Conservation (phyloP, 2,113 vertebrate genomes). For the Elgaria multicarinata region DNA sequence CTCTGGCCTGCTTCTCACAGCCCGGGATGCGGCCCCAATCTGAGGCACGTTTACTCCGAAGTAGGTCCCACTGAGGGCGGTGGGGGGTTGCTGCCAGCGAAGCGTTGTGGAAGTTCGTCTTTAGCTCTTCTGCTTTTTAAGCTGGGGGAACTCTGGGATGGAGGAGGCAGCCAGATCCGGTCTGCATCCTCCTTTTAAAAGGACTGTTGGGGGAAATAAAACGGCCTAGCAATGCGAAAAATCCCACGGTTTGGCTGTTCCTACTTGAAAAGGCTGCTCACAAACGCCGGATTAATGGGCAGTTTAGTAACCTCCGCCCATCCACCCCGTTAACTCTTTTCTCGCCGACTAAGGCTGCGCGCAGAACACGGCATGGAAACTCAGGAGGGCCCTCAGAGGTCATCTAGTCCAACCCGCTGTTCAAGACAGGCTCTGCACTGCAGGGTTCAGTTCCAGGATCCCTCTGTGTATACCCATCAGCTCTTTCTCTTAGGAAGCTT, state of each 20-base stretch:
- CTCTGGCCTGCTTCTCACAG: background rate
- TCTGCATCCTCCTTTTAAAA: slow-evolving; percentile 71
- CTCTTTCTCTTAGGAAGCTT: background rate
- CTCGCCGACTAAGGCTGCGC: background rate
- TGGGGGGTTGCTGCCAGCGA: background rate
- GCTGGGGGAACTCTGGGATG: slow-evolving; percentile 59
- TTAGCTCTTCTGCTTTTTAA: slow-evolving; percentile 19
- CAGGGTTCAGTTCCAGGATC: no score
- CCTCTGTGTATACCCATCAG: background rate
- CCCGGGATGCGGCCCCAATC: background rate
- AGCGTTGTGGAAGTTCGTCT: background rate
- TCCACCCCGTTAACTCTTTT: slow-evolving; percentile 46
- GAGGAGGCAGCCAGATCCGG: slow-evolving; percentile 48
- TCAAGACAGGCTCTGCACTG: background rate
- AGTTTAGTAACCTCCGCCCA: slow-evolving; percentile 55
- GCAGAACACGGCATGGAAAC: background rate
- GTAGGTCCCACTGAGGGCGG: background rate
- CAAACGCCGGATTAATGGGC: slow-evolving; percentile 62
- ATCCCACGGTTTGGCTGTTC: slow-evolving; percentile 57
- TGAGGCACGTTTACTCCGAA: background rate
- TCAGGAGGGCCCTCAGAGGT: background rate
- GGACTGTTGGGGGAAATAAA: slow-evolving; percentile 73
- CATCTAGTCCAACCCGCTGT: background rate
- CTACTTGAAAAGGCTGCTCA: slow-evolving; percentile 57
- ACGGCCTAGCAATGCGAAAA: slow-evolving; percentile 70